Conservation (phyloP, 1,140 invertebrate species). For the Achroia grisella region DNA sequence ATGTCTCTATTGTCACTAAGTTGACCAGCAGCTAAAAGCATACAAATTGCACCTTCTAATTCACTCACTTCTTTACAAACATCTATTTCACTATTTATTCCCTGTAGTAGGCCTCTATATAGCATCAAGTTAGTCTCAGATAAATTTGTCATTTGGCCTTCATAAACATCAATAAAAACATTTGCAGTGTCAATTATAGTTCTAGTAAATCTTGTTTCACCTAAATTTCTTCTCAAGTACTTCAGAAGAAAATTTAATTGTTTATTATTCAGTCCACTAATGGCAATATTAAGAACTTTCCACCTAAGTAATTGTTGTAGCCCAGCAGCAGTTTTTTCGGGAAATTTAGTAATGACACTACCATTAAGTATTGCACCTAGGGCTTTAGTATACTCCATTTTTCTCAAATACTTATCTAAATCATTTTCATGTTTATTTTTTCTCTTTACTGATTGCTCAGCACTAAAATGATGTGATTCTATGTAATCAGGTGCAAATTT, state of each 20-base stretch:
- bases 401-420: slow-evolving; percentile 83
- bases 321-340: slow-evolving; percentile 85
- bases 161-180: slow-evolving; percentile 84
- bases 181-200: slow-evolving; percentile 83
- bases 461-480: slow-evolving; percentile 33
- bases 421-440: slow-evolving; percentile 66
- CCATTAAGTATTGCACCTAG: slow-evolving; percentile 81
- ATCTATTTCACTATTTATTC: slow-evolving; percentile 79
- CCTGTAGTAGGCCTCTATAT: slow-evolving; percentile 75
- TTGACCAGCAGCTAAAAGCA: slow-evolving; percentile 77
- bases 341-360: slow-evolving; percentile 77
- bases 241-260: slow-evolving; percentile 79
- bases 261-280: slow-evolving; percentile 80
- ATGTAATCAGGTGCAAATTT: slow-evolving; percentile 72
- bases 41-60: slow-evolving; percentile 81
- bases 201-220: slow-evolving; percentile 82
- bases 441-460: slow-evolving; percentile 74
- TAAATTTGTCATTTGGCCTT: slow-evolving; percentile 74
- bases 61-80: slow-evolving; percentile 76
- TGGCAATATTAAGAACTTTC: slow-evolving; percentile 81
- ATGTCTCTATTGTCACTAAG: slow-evolving; percentile 35
- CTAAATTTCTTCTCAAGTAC: slow-evolving; percentile 85
- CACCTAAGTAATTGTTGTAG: slow-evolving; percentile 89
- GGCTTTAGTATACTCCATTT: slow-evolving; percentile 89
- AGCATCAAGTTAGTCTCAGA: slow-evolving; percentile 75